phyloP scores from a whole-genome alignment of 1,140 invertebrate species.

The Melitaea cinxia region DNA sequence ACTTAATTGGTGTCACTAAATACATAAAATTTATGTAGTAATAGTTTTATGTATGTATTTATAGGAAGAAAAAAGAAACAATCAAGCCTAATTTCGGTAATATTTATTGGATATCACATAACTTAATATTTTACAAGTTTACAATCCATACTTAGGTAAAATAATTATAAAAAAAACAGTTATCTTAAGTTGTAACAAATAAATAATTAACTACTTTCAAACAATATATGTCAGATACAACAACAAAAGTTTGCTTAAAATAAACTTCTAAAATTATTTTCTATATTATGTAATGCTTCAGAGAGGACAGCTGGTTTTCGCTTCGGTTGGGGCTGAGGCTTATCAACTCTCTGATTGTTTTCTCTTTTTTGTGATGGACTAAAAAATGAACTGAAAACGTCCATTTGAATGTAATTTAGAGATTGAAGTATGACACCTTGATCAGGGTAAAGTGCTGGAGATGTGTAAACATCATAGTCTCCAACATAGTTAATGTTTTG shows the following conservation, averaged over 20 bases:
- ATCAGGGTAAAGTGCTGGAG: constrained; percentile 65
- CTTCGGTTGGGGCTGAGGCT: constrained; percentile 40
- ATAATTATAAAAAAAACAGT: constrained; percentile 7
- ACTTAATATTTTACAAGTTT: constrained; percentile 2
- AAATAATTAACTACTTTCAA: constrained; percentile 36
- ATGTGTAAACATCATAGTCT: constrained; percentile 29
- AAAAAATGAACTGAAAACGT: constrained; percentile 72
- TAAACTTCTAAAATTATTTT: constrained; percentile 74
- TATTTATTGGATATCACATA: constrained; percentile 4
- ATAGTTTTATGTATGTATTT: too few species aligned
- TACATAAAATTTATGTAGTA: too few species aligned
- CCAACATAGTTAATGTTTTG: constrained; percentile 47
- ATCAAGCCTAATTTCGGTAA: background rate
- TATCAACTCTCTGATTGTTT: constrained; percentile 35
- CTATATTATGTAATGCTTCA: constrained; percentile 62
- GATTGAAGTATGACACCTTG: constrained; percentile 70
- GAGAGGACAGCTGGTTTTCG: constrained; percentile 62
- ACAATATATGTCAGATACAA: constrained; percentile 5
- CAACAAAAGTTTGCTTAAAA: constrained; percentile 36
- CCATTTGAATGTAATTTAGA: constrained; percentile 77
- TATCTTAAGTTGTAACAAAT: constrained; percentile 38
- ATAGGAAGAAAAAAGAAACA: background rate
- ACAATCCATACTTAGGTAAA: constrained; percentile 15
- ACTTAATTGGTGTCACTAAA: too few species aligned
- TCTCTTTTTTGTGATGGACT: constrained; percentile 42